These are phyloP conservation scores for Diadema setosum DNA, from an alignment of 35 echinoderm and acorn worm genomes.

Conservation along the genomic window DNA sequence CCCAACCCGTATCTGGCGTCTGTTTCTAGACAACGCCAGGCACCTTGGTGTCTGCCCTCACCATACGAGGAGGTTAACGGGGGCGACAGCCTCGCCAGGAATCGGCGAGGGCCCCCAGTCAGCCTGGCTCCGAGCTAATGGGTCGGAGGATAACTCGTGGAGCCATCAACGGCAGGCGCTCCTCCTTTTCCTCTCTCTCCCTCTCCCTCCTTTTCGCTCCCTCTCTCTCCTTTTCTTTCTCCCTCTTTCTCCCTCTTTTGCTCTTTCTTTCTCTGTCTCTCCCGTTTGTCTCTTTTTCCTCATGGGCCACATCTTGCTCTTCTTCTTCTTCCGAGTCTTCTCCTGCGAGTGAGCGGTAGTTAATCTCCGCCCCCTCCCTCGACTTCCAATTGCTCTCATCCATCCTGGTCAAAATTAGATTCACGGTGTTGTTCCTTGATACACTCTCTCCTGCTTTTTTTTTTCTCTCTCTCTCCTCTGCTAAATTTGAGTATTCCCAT, in stretches of 20 bases:
- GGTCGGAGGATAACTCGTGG: slow-evolving; percentile 2
- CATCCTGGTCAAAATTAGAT: too few relatives aligned
- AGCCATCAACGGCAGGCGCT: not conserved
- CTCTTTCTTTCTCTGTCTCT: not conserved
- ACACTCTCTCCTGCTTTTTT: too few relatives aligned
- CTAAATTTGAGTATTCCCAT: too few relatives aligned
- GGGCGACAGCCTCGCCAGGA: slow-evolving; percentile 1
- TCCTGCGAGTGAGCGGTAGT: not conserved
- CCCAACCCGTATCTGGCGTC: too few relatives aligned
- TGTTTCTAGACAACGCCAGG: not conserved
- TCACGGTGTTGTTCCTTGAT: too few relatives aligned
- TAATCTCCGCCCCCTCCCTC: too few relatives aligned
- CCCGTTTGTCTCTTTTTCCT: not conserved
- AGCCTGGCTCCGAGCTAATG: not conserved
- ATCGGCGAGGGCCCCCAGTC: not conserved
- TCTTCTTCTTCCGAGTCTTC: not conserved
- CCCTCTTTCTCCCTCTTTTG: not conserved
- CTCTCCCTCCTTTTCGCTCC: not conserved
- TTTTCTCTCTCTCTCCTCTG: too few relatives aligned
- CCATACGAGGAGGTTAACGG: not conserved
- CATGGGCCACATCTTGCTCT: not conserved
- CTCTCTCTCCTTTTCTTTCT: not conserved
- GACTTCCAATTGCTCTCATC: too few relatives aligned
- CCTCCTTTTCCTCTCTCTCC: not conserved
- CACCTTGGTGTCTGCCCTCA: not conserved